phyloP scores from a whole-genome alignment of 2,113 vertebrate genomes.

The Nothobranchius kuhntae region DNA sequence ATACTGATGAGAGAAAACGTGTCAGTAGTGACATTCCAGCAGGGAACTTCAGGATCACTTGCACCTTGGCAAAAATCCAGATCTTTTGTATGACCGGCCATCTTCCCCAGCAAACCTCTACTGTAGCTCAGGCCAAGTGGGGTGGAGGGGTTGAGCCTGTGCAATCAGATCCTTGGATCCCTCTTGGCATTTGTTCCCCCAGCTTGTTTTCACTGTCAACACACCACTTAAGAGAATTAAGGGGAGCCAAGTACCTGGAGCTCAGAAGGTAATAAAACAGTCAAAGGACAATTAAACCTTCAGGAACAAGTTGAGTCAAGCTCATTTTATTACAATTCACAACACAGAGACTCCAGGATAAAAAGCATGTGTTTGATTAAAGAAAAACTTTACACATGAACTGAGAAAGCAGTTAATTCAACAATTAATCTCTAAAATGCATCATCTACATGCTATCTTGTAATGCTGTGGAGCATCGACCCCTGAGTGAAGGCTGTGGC shows the following conservation, averaged over 20 bases:
- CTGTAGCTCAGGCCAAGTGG: conserved; percentile 24
- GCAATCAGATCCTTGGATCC: conserved; percentile 71
- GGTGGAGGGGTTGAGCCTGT: conserved; percentile 31
- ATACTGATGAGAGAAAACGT: conserved; percentile 28
- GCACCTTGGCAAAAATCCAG: conserved; percentile 42
- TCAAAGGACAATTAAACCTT: conserved; percentile 69
- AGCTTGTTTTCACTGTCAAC: conserved; percentile 79
- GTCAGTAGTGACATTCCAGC: conserved; percentile 35
- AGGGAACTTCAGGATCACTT: conserved; percentile 48
- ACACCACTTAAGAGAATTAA: conserved; percentile 76
- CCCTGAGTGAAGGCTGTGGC: background rate
- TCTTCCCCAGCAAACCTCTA: conserved; percentile 32
- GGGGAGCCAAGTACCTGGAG: conserved; percentile 70
- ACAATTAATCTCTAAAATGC: conserved; percentile 8
- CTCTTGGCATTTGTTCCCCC: conserved; percentile 55
- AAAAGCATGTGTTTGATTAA: conserved; percentile 18
- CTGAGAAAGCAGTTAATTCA: conserved; percentile 9
- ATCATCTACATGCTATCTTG: background rate
- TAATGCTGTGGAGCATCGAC: background rate
- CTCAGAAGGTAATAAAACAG: conserved; percentile 72
- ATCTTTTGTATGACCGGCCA: conserved; percentile 39
- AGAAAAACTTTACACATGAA: conserved; percentile 8
- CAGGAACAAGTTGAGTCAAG: conserved; percentile 59
- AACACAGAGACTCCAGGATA: conserved; percentile 22
- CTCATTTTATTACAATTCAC: conserved; percentile 37